Percentiles rank a stretch among this genome's conserved stretches.
phyloP scores from a whole-genome alignment of 1,140 invertebrate genomes.

The Drosophila pandora region DNA sequence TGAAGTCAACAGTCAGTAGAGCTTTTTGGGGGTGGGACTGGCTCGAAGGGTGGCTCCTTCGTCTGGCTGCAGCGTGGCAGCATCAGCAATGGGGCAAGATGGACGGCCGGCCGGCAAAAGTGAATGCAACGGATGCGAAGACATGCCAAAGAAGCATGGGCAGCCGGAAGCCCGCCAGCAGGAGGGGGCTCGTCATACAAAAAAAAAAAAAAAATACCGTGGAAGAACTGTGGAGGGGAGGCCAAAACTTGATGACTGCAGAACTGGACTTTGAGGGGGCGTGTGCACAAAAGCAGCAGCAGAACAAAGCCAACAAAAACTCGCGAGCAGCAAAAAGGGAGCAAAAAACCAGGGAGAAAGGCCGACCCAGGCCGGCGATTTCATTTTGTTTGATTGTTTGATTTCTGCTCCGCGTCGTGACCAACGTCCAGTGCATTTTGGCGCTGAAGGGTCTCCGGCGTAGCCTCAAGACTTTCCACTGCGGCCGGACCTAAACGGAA shows the following conservation, averaged over 20 bases:
- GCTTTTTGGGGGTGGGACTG: constrained; percentile 1
- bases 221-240: constrained; percentile 6
- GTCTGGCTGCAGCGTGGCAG: constrained; percentile 47
- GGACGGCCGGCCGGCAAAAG: constrained; percentile 30
- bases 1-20: constrained; percentile 13
- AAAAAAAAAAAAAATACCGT: background rate
- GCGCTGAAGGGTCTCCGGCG: constrained; percentile 76
- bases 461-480: constrained; percentile 76
- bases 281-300: constrained; percentile 71
- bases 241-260: constrained; percentile 79
- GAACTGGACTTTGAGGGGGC: constrained; percentile 75
- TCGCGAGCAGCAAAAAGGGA: constrained; percentile 38
- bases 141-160: constrained; percentile 80
- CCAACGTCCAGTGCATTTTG: constrained; percentile 63
- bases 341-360: constrained; percentile 33
- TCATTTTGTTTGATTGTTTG: constrained; percentile 82
- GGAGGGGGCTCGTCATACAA: constrained; percentile 7
- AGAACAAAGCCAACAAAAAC: constrained; percentile 72
- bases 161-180: constrained; percentile 51
- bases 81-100: constrained; percentile 34
- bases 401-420: constrained; percentile 68
- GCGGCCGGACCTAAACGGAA: constrained; percentile 69
- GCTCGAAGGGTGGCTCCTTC: constrained; percentile 65
- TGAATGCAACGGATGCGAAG: constrained; percentile 81
- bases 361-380: constrained; percentile 54